These are phyloP conservation scores for Drepana falcataria DNA, from an alignment of 2,888 invertebrate genomes.

Conservation along the genomic window DNA sequence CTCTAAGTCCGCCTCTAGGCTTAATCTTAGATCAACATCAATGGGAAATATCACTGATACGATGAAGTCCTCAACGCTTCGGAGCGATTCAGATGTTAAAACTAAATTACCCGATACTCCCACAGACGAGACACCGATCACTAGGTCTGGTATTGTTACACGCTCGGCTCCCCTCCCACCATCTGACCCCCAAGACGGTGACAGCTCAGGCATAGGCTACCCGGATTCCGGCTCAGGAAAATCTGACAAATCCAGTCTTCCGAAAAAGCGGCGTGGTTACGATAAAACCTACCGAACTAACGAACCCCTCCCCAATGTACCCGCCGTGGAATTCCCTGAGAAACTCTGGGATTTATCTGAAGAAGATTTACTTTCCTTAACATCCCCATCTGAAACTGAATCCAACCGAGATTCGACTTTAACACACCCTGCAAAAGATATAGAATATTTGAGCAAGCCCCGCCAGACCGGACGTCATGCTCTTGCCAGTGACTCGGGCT, in stretches of 20 bases:
- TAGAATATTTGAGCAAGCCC: constrained; percentile 79
- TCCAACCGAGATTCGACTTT: constrained; percentile 77
- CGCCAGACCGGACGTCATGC: constrained; percentile 80
- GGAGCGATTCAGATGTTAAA: constrained; percentile 57
- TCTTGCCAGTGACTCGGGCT: constrained; percentile 70
- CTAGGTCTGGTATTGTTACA: constrained; percentile 29
- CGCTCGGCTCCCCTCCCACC: constrained; percentile 54
- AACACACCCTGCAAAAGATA: constrained; percentile 80
- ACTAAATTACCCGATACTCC: constrained; percentile 56
- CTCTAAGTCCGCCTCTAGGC: constrained; percentile 79
- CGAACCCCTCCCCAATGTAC: constrained; percentile 87
- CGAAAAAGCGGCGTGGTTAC: constrained; percentile 84
- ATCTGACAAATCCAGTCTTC: constrained; percentile 63
- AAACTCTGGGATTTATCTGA: constrained; percentile 88
- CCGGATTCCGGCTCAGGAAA: constrained; percentile 73
- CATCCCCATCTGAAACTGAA: constrained; percentile 79
- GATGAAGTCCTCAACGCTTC: constrained; percentile 62
- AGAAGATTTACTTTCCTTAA: constrained; percentile 78
- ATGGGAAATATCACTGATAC: constrained; percentile 76
- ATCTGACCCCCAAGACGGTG: constrained; percentile 54
- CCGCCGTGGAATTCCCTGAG: constrained; percentile 88
- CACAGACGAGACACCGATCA: constrained; percentile 52
- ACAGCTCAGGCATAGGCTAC: constrained; percentile 74
- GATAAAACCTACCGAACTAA: constrained; percentile 90
- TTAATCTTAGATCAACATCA: constrained; percentile 74